Base-by-base conservation (phyloP, 2,888 invertebrate genomes). In the Agrotis exclamationis region DNA sequence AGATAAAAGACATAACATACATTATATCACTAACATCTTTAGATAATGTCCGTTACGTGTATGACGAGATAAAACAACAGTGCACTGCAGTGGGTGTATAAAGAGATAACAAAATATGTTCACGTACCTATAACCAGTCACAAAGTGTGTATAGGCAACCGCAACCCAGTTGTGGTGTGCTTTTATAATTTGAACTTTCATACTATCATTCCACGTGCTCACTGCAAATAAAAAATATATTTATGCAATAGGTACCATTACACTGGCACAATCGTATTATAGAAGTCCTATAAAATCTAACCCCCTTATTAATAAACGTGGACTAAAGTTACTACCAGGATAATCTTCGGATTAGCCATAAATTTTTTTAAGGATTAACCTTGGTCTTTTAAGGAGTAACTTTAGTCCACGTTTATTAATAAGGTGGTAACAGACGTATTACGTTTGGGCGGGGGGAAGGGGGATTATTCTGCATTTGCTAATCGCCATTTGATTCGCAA, bases 121-220 rank as follows among this genome's bases (percentile, higher is more conserved):
- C 33, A 79, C 89, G 90, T 95, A 98, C 98, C 98, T 97, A 93
- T 99, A 99, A 89, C 99, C 99, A 73, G 98, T 98, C 28, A 99
- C 98, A 95, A 99, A 99, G 94, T 99, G 99, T 70, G 99, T 98
- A 93, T 99, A 99, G 0, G 99, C 99, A 28, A 99, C 99, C 28
- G 98, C 99, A 80, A 99, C 98, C 98, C 99, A 99, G 92, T 99
- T 99, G 93, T 99, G 99, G 95, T 99, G 99, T 5, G 99, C 99
- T 91, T 99, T 98, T 84, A 99, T 98, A 63, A 99, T 98, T 95
- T 99, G 98, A 51, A 99, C 99, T 86, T 99, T 97, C 88, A 98
- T 93, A 56, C 98, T 98, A 92, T 99, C 99, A 9, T 98, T 97
- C 98, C 98, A 98, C 59, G 97, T 96, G 76, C 97, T 97, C 86